phyloP scores from a whole-genome alignment of 2,888 invertebrate species.

The Lasioglossum morio region DNA sequence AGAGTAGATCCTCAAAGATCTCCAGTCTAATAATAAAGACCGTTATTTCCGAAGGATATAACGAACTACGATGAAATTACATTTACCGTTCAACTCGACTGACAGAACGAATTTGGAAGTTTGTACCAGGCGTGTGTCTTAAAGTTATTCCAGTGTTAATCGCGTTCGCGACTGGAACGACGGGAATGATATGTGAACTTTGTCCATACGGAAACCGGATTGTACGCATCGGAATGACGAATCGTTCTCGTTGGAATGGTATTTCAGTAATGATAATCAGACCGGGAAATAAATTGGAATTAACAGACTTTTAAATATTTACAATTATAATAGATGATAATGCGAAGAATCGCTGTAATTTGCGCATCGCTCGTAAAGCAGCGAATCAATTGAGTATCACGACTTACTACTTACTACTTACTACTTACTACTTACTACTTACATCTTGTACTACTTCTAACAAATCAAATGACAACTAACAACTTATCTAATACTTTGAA shows the following conservation, averaged over 20 bases:
- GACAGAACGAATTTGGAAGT: not conserved
- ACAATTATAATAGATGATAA: not conserved
- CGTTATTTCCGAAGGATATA: not conserved
- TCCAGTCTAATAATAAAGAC: too few relatives aligned
- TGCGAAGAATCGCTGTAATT: not conserved
- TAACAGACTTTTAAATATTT: not conserved
- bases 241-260: not conserved
- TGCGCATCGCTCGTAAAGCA: not conserved
- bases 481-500: too few relatives aligned
- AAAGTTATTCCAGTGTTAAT: not conserved
- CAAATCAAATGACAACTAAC: too few relatives aligned
- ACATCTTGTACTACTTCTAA: not conserved
- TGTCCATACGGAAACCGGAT: not conserved
- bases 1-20: too few relatives aligned
- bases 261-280: not conserved
- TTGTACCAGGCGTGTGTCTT: not conserved
- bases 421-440: not conserved
- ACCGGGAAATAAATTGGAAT: not conserved
- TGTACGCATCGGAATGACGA: not conserved
- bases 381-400: not conserved
- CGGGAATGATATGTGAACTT: not conserved
- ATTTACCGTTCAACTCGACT: not conserved
- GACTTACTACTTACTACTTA: not conserved
- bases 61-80: not conserved
- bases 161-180: not conserved